phyloP scores from a whole-genome alignment of 2,888 invertebrate species.

The Acanthoscelides obtectus region DNA sequence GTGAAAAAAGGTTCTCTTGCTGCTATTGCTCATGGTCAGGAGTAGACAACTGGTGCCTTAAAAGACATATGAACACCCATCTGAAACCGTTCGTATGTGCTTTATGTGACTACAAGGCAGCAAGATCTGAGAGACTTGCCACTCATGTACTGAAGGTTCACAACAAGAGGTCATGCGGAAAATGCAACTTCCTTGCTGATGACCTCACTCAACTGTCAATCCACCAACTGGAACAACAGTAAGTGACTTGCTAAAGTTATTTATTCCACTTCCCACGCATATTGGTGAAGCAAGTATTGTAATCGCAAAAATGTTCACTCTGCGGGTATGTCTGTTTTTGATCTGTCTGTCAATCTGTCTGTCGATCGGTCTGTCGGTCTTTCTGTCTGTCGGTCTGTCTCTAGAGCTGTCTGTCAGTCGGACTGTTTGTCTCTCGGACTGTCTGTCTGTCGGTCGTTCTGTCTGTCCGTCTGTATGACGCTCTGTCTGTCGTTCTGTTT shows the following conservation, averaged over 20 bases:
- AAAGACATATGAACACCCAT: conserved; percentile 88
- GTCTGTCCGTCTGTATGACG: no score
- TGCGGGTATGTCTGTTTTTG: no score
- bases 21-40: conserved; percentile 91
- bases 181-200: conserved; percentile 83
- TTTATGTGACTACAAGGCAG: conserved; percentile 90
- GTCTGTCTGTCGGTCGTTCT: no score
- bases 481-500: no score
- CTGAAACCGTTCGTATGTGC: conserved; percentile 87
- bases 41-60: conserved; percentile 90
- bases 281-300: background rate
- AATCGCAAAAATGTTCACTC: no score
- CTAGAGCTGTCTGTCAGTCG: no score
- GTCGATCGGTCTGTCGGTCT: no score
- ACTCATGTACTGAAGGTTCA: conserved; percentile 90
- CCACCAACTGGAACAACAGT: conserved; percentile 76
- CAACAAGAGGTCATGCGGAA: conserved; percentile 84
- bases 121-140: conserved; percentile 81
- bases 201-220: conserved; percentile 73
- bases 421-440: no score
- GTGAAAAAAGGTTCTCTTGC: conserved; percentile 59
- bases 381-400: no score
- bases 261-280: background rate
- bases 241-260: conserved; percentile 42
- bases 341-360: no score